These are phyloP conservation scores for Donacobius atricapilla DNA, from an alignment of 2,113 vertebrate genomes.

Conservation along the genomic window DNA sequence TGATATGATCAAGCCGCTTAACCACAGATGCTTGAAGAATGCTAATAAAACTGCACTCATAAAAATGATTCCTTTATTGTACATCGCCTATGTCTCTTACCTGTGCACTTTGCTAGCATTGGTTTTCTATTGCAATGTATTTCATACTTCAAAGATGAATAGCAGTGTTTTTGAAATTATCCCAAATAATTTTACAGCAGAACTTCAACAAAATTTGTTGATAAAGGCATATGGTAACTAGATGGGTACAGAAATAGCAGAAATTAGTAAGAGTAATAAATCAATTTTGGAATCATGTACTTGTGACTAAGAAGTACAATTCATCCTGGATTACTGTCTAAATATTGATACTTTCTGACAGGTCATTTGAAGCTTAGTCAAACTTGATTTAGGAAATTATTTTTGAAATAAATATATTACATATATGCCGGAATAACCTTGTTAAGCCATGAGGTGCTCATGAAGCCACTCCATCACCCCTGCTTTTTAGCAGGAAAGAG, in stretches of 20 bases:
- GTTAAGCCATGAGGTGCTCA: background rate
- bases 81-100: background rate
- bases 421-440: background rate
- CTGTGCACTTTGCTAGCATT: background rate
- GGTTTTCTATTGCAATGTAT: background rate
- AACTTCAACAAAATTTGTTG: background rate
- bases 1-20: background rate
- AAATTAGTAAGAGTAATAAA: background rate
- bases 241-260: background rate
- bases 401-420: background rate
- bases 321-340: background rate
- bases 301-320: background rate
- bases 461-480: rapidly evolving
- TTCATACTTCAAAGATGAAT: background rate
- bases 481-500: background rate
- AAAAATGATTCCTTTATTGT: background rate
- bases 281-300: background rate
- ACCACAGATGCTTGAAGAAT: background rate
- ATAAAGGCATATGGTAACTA: background rate
- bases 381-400: background rate
- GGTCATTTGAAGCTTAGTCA: background rate
- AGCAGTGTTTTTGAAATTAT: background rate
- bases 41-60: background rate
- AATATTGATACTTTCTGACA: background rate
- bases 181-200: background rate